Conservation (phyloP, 2,888 invertebrate species). For the Epirrita christyi region DNA sequence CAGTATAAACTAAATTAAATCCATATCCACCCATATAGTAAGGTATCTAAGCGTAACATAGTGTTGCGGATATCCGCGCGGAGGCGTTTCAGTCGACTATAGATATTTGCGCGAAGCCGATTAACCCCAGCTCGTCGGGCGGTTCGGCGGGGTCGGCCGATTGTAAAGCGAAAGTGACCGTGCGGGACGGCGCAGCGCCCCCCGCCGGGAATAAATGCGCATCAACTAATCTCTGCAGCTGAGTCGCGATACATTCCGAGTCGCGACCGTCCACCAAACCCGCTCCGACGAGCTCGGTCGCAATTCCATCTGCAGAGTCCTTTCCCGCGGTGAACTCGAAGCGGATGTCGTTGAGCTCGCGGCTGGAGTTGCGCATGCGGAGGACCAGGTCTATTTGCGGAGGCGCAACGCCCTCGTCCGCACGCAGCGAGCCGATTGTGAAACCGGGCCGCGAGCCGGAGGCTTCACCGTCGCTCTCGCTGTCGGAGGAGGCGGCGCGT, state of each 20-base stretch:
- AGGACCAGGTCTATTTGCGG: constrained; percentile 93
- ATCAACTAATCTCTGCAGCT: constrained; percentile 96
- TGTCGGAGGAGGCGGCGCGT: constrained; percentile 85
- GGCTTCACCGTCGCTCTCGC: constrained; percentile 75
- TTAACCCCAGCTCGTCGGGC: constrained; percentile 96
- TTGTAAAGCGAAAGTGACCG: constrained; percentile 94
- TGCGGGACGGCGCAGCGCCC: constrained; percentile 84
- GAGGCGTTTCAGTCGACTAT: constrained; percentile 90
- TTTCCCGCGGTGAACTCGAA: constrained; percentile 98
- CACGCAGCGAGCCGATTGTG: constrained; percentile 38
- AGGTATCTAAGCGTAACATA: constrained; percentile 60
- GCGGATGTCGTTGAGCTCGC: constrained; percentile 98
- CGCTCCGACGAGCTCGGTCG: constrained; percentile 98
- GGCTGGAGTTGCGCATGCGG: constrained; percentile 95
- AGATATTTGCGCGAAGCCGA: constrained; percentile 99
- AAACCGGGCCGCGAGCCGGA: constrained; percentile 42
- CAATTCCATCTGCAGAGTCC: constrained; percentile 97
- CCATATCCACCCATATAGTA: constrained; percentile 73
- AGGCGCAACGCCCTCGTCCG: constrained; percentile 57
- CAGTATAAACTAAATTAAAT: constrained; percentile 55
- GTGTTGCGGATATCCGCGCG: constrained; percentile 38
- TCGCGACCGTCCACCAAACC: constrained; percentile 97
- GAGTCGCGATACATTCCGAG: constrained; percentile 95
- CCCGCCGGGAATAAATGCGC: constrained; percentile 68
- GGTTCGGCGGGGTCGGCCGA: constrained; percentile 86